Evolutionary conservation across 2,113 vertebrate species (phyloP).

Genomic region (Solea senegalensis): DNA sequence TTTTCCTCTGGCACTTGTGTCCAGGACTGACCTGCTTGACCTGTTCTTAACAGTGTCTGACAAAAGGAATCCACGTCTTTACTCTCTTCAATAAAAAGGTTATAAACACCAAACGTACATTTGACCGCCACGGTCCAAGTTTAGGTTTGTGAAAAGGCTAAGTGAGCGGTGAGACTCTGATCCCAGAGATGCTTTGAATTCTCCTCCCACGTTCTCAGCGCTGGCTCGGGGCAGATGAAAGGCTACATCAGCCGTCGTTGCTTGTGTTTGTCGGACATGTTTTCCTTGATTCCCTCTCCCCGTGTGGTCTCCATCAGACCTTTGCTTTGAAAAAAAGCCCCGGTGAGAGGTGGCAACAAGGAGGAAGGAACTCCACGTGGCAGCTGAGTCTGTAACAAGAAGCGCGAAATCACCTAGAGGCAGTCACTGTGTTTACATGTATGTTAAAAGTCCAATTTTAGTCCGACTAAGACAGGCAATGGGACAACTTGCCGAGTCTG

Average conservation of each 20-base stretch:
- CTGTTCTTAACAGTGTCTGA: slow-evolving; percentile 34
- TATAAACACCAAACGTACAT: slow-evolving; percentile 16
- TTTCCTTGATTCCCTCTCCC: slow-evolving; percentile 66
- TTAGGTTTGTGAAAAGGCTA: slow-evolving; percentile 1
- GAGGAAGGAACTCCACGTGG: slow-evolving; percentile 11
- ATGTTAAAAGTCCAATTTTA: too few species aligned
- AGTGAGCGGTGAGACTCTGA: not conserved
- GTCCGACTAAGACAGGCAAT: too few species aligned
- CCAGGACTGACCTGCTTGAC: slow-evolving; percentile 41
- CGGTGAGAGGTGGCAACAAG: slow-evolving; percentile 14
- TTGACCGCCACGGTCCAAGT: slow-evolving; percentile 7
- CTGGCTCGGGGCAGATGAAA: slow-evolving; percentile 47
- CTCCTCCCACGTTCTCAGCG: slow-evolving; percentile 15
- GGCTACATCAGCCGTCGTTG: slow-evolving; percentile 45
- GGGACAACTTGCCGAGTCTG: too few species aligned
- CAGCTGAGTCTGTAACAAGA: slow-evolving; percentile 15
- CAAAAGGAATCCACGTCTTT: slow-evolving; percentile 54
- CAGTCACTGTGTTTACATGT: too few species aligned
- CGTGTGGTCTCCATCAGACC: slow-evolving; percentile 63
- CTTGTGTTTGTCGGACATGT: slow-evolving; percentile 63
- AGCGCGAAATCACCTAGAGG: too few species aligned
- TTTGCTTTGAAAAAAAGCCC: slow-evolving; percentile 60
- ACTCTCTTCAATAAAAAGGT: slow-evolving; percentile 10
- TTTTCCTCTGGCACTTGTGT: slow-evolving; percentile 21
- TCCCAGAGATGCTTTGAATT: slow-evolving; percentile 8